phyloP scores from a whole-genome alignment of 1,140 invertebrate species.

The Campoletis sonorensis region DNA sequence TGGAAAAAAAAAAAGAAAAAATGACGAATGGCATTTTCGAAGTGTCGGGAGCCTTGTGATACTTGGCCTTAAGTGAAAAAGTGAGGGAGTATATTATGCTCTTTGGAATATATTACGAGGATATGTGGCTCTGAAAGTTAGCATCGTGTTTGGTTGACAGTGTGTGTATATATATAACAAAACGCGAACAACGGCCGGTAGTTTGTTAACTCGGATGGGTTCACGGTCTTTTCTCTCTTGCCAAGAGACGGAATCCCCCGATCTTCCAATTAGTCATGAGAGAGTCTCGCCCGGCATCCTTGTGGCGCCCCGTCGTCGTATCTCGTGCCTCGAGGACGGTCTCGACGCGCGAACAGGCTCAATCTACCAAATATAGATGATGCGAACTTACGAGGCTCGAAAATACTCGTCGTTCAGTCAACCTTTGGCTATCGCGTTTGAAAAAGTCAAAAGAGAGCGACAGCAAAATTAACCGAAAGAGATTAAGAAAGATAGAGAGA shows the following conservation, averaged over 20 bases:
- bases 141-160: neutral
- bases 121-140: neutral
- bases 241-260: constrained; percentile 42
- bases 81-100: neutral
- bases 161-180: neutral
- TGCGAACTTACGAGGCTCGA: constrained; percentile 45
- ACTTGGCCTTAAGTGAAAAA: neutral
- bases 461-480: neutral
- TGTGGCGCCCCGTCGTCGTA: constrained; percentile 19
- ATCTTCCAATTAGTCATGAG: constrained; percentile 53
- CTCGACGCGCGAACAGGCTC: constrained; percentile 34
- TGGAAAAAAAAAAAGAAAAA: no score
- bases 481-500: neutral
- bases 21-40: no score
- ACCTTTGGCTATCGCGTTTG: constrained; percentile 19
- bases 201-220: constrained; percentile 47
- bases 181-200: constrained; percentile 4
- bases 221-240: constrained; percentile 56
- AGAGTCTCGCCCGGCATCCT: constrained; percentile 37
- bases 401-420: constrained; percentile 27
- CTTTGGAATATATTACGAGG: neutral
- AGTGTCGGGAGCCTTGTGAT: constrained; percentile 49
- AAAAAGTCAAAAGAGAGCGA: neutral
- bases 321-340: constrained; percentile 56
- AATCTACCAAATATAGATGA: constrained; percentile 52